phyloP scores from a whole-genome alignment of 1,140 invertebrate species.

The Neodiprion pinetum region DNA sequence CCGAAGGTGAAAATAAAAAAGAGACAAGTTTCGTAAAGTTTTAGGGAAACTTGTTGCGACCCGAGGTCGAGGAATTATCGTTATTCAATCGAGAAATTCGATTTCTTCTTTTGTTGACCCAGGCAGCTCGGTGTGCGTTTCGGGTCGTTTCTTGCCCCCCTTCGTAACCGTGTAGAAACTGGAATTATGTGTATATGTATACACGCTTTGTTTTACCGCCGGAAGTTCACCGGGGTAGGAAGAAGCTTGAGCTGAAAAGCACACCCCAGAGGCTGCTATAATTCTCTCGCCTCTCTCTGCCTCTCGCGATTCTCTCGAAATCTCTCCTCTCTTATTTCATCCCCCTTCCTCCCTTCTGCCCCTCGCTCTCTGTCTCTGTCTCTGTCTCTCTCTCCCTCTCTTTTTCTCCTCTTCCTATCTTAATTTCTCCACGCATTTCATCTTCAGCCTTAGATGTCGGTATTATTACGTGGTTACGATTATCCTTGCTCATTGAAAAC shows the following conservation, averaged over 20 bases:
- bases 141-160: no score
- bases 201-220: neutral
- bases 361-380: neutral
- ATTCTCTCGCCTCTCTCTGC: neutral
- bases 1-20: no score
- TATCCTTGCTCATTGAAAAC: no score
- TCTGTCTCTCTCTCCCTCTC: neutral
- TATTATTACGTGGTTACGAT: no score
- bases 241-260: conserved; percentile 1
- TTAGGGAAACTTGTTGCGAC: no score
- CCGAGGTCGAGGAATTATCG: no score
- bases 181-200: no score
- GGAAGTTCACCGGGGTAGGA: neutral
- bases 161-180: no score
- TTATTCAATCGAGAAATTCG: no score
- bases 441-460: neutral
- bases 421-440: neutral
- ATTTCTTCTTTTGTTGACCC: no score
- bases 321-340: neutral
- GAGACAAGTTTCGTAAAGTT: no score
- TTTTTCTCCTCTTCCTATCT: neutral
- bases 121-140: no score
- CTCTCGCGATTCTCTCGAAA: neutral
- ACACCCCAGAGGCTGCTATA: neutral
- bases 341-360: neutral